Conservation (phyloP, 2,888 invertebrate genomes). For the Choristoneura rosaceana region DNA sequence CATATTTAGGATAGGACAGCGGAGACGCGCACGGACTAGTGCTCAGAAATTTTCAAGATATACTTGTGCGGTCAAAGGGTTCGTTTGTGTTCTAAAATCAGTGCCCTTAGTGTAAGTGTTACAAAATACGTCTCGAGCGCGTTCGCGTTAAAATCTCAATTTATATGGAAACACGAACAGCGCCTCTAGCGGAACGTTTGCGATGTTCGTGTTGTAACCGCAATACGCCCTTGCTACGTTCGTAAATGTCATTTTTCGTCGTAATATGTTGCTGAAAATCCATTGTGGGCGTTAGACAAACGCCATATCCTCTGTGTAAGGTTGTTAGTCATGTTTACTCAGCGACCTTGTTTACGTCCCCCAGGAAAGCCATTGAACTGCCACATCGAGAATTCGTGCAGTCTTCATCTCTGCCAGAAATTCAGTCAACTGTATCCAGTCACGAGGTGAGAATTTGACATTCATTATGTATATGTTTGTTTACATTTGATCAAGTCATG, state of each 20-base stretch:
- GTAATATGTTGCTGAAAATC: neutral
- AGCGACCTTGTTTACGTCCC: conserved; percentile 33
- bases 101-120: no score
- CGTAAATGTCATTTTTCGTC: neutral
- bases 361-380: conserved; percentile 89
- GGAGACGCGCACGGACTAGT: no score
- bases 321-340: conserved; percentile 12
- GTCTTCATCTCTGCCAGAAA: conserved; percentile 94
- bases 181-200: no score
- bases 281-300: neutral
- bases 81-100: no score
- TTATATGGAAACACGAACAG: no score
- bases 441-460: conserved; percentile 78
- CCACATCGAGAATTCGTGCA: conserved; percentile 88
- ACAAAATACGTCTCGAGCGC: no score
- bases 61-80: no score
- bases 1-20: no score
- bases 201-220: no score
- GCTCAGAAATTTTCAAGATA: no score
- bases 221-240: neutral
- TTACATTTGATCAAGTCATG: neutral
- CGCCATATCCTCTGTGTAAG: neutral
- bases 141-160: no score
- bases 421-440: conserved; percentile 93
- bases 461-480: conserved; percentile 6